Evolutionary conservation across 2,888 invertebrate species (phyloP).

Genomic region (Drosophila longiperda): DNA sequence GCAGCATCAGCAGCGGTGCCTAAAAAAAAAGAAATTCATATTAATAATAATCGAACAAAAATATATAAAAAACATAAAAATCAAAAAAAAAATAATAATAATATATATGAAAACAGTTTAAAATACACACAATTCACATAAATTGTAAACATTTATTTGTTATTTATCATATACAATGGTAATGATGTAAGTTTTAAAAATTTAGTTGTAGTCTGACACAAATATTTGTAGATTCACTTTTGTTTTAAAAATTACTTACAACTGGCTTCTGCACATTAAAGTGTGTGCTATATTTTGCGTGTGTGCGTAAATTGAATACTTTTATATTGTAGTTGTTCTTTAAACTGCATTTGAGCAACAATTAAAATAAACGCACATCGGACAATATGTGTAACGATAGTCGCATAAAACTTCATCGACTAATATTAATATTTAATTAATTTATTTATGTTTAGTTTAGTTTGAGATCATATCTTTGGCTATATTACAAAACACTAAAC

Average conservation of each 20-base stretch:
- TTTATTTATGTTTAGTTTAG: conserved; percentile 1
- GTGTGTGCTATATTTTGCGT: conserved; percentile 16
- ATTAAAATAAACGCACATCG: conserved; percentile 29
- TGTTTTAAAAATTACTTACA: conserved; percentile 27
- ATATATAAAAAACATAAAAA: not conserved
- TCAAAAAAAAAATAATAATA: not conserved
- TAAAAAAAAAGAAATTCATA: conserved; percentile 75
- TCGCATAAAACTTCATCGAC: conserved; percentile 53
- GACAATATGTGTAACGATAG: conserved; percentile 34
- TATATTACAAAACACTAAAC: conserved; percentile 58
- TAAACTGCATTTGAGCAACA: conserved; percentile 43
- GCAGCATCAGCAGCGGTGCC: conserved; percentile 30
- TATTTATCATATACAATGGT: conserved; percentile 53
- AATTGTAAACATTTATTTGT: conserved; percentile 74
- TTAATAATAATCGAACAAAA: conserved; percentile 53
- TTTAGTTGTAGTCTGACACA: conserved; percentile 43
- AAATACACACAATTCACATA: conserved; percentile 7
- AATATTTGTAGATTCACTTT: conserved; percentile 13
- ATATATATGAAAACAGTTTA: not conserved
- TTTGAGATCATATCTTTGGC: conserved; percentile 71
- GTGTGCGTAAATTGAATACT: conserved; percentile 27
- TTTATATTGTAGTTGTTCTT: not conserved
- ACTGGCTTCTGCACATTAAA: conserved; percentile 13
- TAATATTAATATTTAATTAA: conserved; percentile 34
- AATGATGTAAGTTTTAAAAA: conserved; percentile 16